phyloP scores from a whole-genome alignment of 2,113 vertebrate species.

The Poecilia latipinna region DNA sequence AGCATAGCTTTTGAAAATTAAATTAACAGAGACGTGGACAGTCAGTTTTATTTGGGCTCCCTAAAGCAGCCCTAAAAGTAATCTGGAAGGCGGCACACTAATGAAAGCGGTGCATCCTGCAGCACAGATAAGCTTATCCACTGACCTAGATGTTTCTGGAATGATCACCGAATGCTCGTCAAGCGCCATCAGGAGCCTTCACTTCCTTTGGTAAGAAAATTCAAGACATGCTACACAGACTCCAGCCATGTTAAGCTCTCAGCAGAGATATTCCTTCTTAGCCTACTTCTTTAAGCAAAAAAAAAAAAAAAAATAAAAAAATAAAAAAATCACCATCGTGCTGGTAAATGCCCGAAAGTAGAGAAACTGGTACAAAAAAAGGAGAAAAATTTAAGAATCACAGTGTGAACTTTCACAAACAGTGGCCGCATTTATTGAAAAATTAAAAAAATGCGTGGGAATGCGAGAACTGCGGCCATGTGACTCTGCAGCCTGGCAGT shows the following conservation, averaged over 20 bases:
- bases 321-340: conserved; percentile 4
- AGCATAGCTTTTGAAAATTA: neutral
- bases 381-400: neutral
- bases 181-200: conserved; percentile 45
- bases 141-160: conserved; percentile 69
- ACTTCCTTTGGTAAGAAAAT: conserved; percentile 41
- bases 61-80: conserved; percentile 14
- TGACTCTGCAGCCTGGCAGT: conserved; percentile 50
- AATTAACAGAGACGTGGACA: conserved; percentile 22
- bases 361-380: neutral
- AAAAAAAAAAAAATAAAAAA: neutral
- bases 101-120: conserved; percentile 51
- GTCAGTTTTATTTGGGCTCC: neutral
- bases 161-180: conserved; percentile 39
- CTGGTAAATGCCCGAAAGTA: neutral
- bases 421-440: conserved; percentile 35
- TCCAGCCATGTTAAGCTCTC: conserved; percentile 59
- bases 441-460: conserved; percentile 35
- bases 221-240: conserved; percentile 37
- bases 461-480: conserved; percentile 50
- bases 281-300: conserved; percentile 46
- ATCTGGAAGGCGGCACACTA: conserved; percentile 54
- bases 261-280: conserved; percentile 44
- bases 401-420: neutral
- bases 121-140: conserved; percentile 59